phyloP scores from a whole-genome alignment of 2,113 vertebrate genomes.

The Pluvialis apricaria region DNA sequence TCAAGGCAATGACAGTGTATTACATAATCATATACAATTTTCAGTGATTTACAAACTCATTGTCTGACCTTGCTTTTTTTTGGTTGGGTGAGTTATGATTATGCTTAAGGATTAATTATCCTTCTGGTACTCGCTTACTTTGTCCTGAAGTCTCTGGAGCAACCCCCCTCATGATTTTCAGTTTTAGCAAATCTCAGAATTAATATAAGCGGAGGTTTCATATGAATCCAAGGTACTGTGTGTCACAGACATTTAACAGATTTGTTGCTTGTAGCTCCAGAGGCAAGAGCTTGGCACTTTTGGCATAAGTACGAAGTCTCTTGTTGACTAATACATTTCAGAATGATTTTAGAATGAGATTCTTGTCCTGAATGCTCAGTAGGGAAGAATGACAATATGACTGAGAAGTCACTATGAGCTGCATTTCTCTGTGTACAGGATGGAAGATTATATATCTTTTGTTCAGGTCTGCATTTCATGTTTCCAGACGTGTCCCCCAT shows the following conservation, averaged over 20 bases:
- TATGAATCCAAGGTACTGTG: background rate
- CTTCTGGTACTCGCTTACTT: conserved; percentile 9
- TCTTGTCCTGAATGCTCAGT: background rate
- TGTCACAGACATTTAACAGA: background rate
- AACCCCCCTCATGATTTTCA: background rate
- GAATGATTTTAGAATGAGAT: conserved; percentile 11
- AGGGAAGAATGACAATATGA: background rate
- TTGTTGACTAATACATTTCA: background rate
- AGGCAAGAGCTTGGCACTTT: background rate
- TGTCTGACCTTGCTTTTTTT: conserved; percentile 32
- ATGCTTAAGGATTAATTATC: conserved; percentile 35
- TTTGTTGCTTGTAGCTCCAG: background rate
- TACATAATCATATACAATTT: background rate
- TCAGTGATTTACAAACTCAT: background rate
- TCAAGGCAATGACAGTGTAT: background rate
- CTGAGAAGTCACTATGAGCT: background rate
- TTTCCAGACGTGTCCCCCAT: background rate
- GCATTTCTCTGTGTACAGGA: background rate
- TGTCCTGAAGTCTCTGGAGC: background rate
- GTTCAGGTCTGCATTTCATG: background rate
- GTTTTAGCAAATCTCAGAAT: background rate
- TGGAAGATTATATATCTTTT: background rate
- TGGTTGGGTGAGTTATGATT: background rate
- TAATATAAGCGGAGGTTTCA: background rate
- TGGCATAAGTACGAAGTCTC: background rate